These are phyloP conservation scores for Mastomys natalensis DNA, from an alignment of 2,113 vertebrate species.

Conservation along the genomic window DNA sequence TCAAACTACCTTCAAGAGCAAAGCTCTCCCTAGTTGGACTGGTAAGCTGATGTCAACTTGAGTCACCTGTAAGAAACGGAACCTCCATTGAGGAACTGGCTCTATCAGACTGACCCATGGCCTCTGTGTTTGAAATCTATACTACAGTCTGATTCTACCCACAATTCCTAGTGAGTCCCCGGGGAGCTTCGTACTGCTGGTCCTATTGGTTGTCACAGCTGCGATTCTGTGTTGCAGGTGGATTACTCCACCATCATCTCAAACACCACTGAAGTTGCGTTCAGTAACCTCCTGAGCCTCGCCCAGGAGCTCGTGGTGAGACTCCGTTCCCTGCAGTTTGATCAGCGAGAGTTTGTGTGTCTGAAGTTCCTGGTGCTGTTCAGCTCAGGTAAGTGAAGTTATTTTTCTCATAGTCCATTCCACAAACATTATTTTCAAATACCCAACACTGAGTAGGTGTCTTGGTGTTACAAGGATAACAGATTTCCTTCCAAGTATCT, in stretches of 20 bases:
- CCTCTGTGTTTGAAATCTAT: fast-evolving
- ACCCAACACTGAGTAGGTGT: fast-evolving
- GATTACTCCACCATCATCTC: constrained; percentile 95
- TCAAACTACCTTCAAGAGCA: background rate
- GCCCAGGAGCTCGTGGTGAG: constrained; percentile 97
- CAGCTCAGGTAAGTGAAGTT: constrained; percentile 94
- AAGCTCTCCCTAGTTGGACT: no score
- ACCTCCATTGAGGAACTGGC: background rate
- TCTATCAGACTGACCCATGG: background rate
- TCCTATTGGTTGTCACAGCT: background rate
- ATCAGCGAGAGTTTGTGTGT: constrained; percentile 98
- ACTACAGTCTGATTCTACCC: background rate
- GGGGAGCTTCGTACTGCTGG: background rate
- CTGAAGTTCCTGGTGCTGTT: constrained; percentile 99
- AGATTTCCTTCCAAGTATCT: background rate
- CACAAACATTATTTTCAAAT: background rate
- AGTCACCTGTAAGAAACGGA: no score
- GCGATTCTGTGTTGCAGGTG: constrained; percentile 90
- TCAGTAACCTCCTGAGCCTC: constrained; percentile 96
- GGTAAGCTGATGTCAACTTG: background rate
- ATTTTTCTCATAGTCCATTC: background rate
- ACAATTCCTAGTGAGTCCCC: background rate
- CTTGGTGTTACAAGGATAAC: background rate
- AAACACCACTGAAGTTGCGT: constrained; percentile 96
- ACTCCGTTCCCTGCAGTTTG: constrained; percentile 96